A percentile compares a stretch with the other conserved stretches of the same genome.
phyloP scores from a whole-genome alignment of 2,113 vertebrate genomes.

The Chrysochloris asiatica region DNA sequence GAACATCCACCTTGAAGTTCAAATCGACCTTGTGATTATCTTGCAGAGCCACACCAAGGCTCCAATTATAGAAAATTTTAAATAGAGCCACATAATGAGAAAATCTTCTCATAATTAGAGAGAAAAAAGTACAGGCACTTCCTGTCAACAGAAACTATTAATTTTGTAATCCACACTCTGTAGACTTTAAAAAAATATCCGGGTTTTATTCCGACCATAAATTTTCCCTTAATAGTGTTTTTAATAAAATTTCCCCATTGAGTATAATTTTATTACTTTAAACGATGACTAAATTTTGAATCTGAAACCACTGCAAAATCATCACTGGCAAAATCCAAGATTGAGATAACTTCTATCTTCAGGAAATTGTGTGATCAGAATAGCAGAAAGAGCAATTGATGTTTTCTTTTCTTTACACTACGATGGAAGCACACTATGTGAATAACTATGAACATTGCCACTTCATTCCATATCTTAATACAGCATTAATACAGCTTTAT shows the following conservation, averaged over 20 bases:
- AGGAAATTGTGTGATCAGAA: conserved; percentile 44
- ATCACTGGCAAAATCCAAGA: conserved; percentile 27
- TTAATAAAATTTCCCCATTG: conserved; percentile 56
- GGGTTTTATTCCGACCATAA: conserved; percentile 60
- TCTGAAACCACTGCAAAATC: conserved; percentile 44
- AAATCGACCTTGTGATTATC: no score
- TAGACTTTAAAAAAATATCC: conserved; percentile 6
- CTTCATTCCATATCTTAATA: conserved; percentile 18
- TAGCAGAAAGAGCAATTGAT: neutral
- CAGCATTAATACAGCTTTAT: conserved; percentile 12
- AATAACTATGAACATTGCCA: conserved; percentile 1
- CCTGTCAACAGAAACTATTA: conserved; percentile 76
- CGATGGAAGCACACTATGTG: neutral
- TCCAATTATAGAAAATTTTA: conserved; percentile 81
- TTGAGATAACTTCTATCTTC: conserved; percentile 20
- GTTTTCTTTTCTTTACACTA: conserved; percentile 1
- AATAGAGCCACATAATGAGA: conserved; percentile 82
- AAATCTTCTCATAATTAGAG: conserved; percentile 82
- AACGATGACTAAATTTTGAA: conserved; percentile 57
- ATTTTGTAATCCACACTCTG: conserved; percentile 65
- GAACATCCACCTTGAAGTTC: no score
- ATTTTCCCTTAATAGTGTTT: conserved; percentile 29
- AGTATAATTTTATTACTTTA: conserved; percentile 49
- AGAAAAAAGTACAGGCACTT: conserved; percentile 79
- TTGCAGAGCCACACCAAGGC: no score